Conservation (phyloP, 2,888 invertebrate genomes). For the Drosophila birchii region DNA sequence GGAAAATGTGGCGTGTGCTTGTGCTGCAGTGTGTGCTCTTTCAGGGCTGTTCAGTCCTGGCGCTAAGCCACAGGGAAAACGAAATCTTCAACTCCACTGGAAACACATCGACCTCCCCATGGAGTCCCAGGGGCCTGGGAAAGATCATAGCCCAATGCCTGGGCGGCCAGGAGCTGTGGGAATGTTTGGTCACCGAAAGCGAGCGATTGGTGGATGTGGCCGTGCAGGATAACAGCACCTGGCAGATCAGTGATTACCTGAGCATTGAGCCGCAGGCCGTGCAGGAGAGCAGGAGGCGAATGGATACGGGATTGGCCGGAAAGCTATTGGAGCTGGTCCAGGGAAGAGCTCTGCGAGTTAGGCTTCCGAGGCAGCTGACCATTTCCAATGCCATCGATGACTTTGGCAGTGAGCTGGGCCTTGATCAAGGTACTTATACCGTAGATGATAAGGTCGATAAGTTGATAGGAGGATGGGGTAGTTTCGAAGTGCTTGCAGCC, state of each 20-base stretch:
- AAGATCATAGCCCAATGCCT: constrained; percentile 77
- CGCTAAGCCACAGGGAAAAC: constrained; percentile 25
- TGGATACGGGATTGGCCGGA: constrained; percentile 55
- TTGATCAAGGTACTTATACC: constrained; percentile 82
- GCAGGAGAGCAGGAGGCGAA: constrained; percentile 37
- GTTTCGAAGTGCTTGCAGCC: constrained; percentile 50
- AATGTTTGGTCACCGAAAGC: constrained; percentile 85
- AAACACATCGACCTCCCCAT: constrained; percentile 4
- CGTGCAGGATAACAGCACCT: constrained; percentile 82
- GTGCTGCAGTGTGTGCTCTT: constrained; percentile 49
- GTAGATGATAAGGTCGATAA: constrained; percentile 81
- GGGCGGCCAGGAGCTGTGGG: constrained; percentile 54
- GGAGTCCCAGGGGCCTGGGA: constrained; percentile 66
- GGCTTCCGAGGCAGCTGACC: constrained; percentile 63
- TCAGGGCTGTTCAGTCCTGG: constrained; percentile 17
- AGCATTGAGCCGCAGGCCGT: constrained; percentile 61
- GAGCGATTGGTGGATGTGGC: constrained; percentile 84
- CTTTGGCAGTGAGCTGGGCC: constrained; percentile 50
- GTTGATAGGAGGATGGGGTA: constrained; percentile 61
- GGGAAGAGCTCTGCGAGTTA: constrained; percentile 72
- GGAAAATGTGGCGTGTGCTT: constrained; percentile 45
- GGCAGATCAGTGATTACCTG: constrained; percentile 81
- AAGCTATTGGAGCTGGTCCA: constrained; percentile 73
- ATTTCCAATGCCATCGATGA: constrained; percentile 74
- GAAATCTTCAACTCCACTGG: background rate